Evolutionary conservation across 1,140 invertebrate species (phyloP), one percentile per base, ranked within the genome.

Genomic region (Diorhabda carinulata): DNA sequence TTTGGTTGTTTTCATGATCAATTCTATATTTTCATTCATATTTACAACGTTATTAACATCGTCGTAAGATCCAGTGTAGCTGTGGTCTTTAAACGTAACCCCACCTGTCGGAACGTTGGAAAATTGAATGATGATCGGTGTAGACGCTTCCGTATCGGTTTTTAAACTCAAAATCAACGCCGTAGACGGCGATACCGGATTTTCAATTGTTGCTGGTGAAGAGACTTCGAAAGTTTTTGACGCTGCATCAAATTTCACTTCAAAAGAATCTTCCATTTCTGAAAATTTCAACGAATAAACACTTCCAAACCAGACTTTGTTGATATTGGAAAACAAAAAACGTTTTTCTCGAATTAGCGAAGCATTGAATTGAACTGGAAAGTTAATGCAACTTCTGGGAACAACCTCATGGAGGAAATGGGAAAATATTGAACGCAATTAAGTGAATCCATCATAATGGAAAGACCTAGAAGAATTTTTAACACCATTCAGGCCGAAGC

Each of bases 51-150:
- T 66, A 5, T 61, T 64, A 62, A 10, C 58, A 52, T 47, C 10
- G 59, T 63, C 10, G 61, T 69, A 70, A 41, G 7, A 64, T 66
- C 66, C 64, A 6, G 40, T 69, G 67, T 67, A 69, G 2, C 57
- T 57, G 60, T 65, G 44, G 25, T 43, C 69, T 9, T 43, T 63
- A 47, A 72, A 72, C 42, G 56, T 43, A 3, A 68, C 64, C 3
- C 65, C 43, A 44, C 41, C 2, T 6, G 8, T 60, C 4, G n/a
- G 8, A 8, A 41, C 62, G 6, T 5, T n/a, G 5, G 43, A 43
- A 2, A 66, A 8, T 4, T 67, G 47, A 0, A 67, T 42, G 10
- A 67, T 60, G 25, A 67, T 40, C 4, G 57, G 43, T 4, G 60
- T 61, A 8, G 58, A 61, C 10, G 58, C 57, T 5, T 40, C 52